These are phyloP conservation scores for Tetanocera ferruginea DNA, from an alignment of 2,888 invertebrate genomes.

Conservation along the genomic window DNA sequence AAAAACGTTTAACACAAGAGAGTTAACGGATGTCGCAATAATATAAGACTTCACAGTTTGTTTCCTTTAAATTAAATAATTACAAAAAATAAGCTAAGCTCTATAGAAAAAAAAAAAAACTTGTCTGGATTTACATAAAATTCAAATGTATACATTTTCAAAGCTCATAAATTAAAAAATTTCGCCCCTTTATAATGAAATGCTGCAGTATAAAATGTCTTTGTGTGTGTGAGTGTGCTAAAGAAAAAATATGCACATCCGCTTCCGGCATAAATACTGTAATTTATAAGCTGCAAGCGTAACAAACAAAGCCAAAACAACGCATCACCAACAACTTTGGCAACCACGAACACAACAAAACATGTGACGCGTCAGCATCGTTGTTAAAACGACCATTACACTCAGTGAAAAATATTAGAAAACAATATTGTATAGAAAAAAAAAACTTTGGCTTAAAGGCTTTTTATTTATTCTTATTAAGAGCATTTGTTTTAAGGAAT, in stretches of 20 bases:
- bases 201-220: not conserved
- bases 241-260: constrained; percentile 37
- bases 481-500: too few species aligned
- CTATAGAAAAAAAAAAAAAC: too few species aligned
- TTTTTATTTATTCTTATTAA: too few species aligned
- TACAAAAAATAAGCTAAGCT: too few species aligned
- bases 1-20: too few species aligned
- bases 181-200: not conserved
- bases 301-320: constrained; percentile 5
- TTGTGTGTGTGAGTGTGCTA: not conserved
- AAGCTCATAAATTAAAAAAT: constrained; percentile 12
- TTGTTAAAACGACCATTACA: not conserved
- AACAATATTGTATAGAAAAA: not conserved
- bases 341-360: not conserved
- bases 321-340: not conserved
- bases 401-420: not conserved
- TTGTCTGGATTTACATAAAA: not conserved
- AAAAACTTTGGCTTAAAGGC: too few species aligned
- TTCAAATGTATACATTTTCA: constrained; percentile 7
- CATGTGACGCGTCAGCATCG: not conserved
- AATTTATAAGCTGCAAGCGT: constrained; percentile 38
- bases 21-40: too few species aligned
- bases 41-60: too few species aligned
- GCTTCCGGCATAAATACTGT: constrained; percentile 37
- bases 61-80: too few species aligned